A percentile compares a stretch with the other conserved stretches of the same genome.
phyloP scores from a whole-genome alignment of 2,113 vertebrate genomes.

The Planiliza haematocheilus region DNA sequence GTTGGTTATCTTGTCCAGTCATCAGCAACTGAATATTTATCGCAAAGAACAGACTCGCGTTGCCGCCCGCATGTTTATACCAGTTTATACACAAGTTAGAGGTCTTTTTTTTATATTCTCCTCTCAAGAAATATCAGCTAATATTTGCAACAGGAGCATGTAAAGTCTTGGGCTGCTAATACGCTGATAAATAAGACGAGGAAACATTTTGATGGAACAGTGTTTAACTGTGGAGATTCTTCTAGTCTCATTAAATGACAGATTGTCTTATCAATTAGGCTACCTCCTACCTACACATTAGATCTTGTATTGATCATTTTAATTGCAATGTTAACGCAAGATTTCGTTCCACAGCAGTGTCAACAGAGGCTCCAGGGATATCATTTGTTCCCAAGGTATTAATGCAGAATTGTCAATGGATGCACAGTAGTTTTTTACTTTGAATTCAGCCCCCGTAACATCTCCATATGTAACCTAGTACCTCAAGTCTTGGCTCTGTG shows the following conservation, averaged over 20 bases:
- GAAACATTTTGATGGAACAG: too few relatives aligned
- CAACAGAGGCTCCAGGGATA: neutral
- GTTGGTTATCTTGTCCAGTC: constrained; percentile 82
- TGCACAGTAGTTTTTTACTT: neutral
- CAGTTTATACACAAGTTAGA: constrained; percentile 68
- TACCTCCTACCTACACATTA: too few relatives aligned
- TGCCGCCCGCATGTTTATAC: constrained; percentile 76
- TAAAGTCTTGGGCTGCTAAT: constrained; percentile 12
- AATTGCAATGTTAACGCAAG: neutral
- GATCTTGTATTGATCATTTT: neutral
- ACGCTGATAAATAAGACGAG: neutral
- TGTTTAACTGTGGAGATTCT: too few relatives aligned
- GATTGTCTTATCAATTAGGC: constrained; percentile 4
- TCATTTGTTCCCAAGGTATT: too few relatives aligned
- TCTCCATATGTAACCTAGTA: neutral
- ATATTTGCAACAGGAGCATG: constrained; percentile 32
- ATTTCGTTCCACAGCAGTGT: neutral
- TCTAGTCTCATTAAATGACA: neutral
- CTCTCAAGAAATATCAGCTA: constrained; percentile 30
- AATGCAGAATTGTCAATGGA: too few relatives aligned
- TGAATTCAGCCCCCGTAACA: neutral
- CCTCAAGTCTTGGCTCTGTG: neutral
- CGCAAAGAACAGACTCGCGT: constrained; percentile 78
- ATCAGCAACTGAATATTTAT: constrained; percentile 87
- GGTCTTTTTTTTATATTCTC: constrained; percentile 45